Base-by-base conservation (phyloP, 2,113 vertebrate genomes). In the Psammodynastes pulverulentus region DNA sequence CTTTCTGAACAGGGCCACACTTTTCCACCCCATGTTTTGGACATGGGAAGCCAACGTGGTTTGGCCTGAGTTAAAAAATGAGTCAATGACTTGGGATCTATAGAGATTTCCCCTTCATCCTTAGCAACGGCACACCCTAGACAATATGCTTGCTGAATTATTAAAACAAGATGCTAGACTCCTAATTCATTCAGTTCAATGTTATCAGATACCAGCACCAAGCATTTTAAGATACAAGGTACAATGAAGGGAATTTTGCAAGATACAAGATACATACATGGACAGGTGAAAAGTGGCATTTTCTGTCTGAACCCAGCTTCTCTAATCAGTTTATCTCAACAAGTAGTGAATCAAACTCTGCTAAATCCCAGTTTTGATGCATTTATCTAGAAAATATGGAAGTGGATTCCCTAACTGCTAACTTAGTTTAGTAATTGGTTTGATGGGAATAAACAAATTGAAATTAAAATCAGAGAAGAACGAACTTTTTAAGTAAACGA, bases 31-130 rank as follows among this genome's bases (percentile, higher is more conserved):
- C 39, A 5, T 84, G 26, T 52, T 58, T 34, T 9, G 87, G 45
- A 46, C 0, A 0, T 91, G 92, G n/a, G 84, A 90, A 67, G 0
- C 0, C 79, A 91, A 91, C 85, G 58, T 10, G 0, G 92, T 86
- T 94, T 94, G 94, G 95, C 91, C 56, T 0, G 92, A 54, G 0
- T 92, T 51, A 92, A 39, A 0, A 62, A 5, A 52, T 96, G 96
- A 96, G 94, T 96, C 96, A 96, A 45, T 34, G 43, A 90, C 93
- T 86, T 52, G 56, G 43, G 94, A 94, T 46, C 93, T 94, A 91
- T 0, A 0, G 94, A 96, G 91, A 93, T 95, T 95, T 93, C 9
- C 10, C 52, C 0, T 0, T 90, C 94, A 2, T 94, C 94, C 96
- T 51, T 52, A 62, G 48, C 10, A 90, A 72, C 29, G 9, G 58